Conservation (phyloP, 2,888 invertebrate genomes). For the Coenonympha arcania region DNA sequence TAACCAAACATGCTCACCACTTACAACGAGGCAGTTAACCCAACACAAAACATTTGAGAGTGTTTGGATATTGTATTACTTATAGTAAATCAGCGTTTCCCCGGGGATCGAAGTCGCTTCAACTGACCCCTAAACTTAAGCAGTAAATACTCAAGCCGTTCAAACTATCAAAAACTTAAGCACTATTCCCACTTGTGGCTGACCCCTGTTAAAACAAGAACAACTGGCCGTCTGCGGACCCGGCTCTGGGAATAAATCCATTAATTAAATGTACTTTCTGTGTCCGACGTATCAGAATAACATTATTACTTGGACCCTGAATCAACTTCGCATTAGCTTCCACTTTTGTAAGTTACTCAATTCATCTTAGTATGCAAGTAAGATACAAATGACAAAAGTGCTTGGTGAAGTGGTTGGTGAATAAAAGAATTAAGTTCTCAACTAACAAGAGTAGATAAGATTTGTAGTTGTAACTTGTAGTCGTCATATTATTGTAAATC, state of each 20-base stretch:
- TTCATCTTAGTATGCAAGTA: not conserved
- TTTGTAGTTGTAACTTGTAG: too few species aligned
- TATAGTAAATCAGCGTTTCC: conserved; percentile 34
- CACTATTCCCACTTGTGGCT: conserved; percentile 58
- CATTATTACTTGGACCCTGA: conserved; percentile 12
- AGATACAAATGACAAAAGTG: too few species aligned
- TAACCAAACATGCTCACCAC: too few species aligned
- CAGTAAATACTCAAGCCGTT: conserved; percentile 70
- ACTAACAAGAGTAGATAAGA: too few species aligned
- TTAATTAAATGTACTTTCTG: conserved; percentile 38
- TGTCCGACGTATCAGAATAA: conserved; percentile 31
- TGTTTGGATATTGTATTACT: not conserved
- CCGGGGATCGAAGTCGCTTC: conserved; percentile 51
- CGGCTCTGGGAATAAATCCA: conserved; percentile 34
- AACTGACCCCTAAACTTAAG: conserved; percentile 67
- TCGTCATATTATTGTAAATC: too few species aligned
- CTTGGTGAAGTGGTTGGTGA: too few species aligned
- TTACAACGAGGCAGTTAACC: too few species aligned
- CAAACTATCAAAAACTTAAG: conserved; percentile 72
- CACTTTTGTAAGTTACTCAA: not conserved
- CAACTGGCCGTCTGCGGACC: conserved; percentile 45
- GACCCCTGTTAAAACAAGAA: conserved; percentile 51
- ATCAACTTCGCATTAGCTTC: not conserved
- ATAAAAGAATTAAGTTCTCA: too few species aligned
- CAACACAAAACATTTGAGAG: too few species aligned